Percentiles rank a stretch among this genome's conserved stretches.
These are phyloP conservation scores for Hypotaenidia philippensis DNA, from an alignment of 2,797 vertebrate species.

Conservation along the genomic window DNA sequence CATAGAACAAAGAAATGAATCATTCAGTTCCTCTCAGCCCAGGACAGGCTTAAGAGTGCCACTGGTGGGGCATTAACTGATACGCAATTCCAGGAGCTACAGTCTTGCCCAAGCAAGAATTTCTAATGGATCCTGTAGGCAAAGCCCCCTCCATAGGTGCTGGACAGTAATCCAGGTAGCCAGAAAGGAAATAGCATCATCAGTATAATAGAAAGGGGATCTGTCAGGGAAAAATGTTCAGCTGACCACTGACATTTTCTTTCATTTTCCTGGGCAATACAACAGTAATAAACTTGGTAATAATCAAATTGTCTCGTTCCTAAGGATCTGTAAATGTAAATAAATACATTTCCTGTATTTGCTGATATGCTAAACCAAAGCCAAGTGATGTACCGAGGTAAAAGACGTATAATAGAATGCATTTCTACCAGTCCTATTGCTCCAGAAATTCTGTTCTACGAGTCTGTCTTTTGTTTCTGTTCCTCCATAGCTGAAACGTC, in stretches of 20 bases:
- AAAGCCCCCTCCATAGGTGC: background rate
- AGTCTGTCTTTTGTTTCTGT: background rate
- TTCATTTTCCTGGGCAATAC: background rate
- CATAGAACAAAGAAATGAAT: background rate
- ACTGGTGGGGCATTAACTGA: background rate
- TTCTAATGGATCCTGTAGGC: background rate
- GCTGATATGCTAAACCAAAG: background rate
- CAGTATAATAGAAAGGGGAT: background rate
- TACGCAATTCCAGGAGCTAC: background rate
- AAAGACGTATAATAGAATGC: background rate
- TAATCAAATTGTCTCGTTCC: background rate
- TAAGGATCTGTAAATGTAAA: background rate
- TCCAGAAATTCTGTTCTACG: background rate
- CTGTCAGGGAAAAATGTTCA: background rate
- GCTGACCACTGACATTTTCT: background rate
- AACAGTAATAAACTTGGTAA: background rate
- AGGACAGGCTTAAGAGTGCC: background rate
- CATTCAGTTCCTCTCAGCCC: background rate
- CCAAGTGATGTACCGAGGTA: background rate
- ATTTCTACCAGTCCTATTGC: background rate
- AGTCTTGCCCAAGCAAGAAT: background rate
- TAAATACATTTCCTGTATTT: background rate
- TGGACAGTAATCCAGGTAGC: background rate
- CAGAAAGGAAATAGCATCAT: background rate
- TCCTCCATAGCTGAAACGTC: background rate